Evolutionary conservation across 2,888 invertebrate species (phyloP).

Genomic region (Drosophila prolongata): DNA sequence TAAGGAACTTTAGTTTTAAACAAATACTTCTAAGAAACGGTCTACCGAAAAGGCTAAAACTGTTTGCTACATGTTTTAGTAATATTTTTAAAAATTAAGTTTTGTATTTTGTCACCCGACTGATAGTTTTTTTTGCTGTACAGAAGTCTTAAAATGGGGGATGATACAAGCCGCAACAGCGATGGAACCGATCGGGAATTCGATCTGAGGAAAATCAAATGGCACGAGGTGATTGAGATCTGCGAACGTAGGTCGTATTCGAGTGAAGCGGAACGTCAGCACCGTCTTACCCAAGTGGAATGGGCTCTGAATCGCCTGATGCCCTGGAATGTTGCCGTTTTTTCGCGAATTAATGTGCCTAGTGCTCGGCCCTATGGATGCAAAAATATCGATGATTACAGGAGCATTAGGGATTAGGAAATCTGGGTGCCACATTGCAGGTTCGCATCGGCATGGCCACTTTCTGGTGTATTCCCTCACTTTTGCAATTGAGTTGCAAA

Average conservation of each 20-base stretch:
- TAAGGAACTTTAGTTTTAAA: no score
- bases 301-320: not conserved
- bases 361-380: not conserved
- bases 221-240: not conserved
- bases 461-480: not conserved
- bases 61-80: no score
- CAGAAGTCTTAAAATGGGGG: not conserved
- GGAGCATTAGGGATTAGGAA: not conserved
- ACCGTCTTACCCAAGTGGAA: not conserved
- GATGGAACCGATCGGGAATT: not conserved
- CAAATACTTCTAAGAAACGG: no score
- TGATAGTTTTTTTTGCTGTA: no score
- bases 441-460: not conserved
- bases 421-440: not conserved
- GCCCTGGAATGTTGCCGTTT: not conserved
- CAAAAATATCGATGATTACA: not conserved
- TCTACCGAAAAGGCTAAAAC: no score
- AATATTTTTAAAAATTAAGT: no score
- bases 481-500: not conserved
- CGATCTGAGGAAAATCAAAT: not conserved
- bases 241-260: not conserved
- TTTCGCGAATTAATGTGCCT: not conserved
- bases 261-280: not conserved
- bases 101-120: no score
- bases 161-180: not conserved